phyloP scores from a whole-genome alignment of 2,888 invertebrate species.

The Trissolcus brochymenae region DNA sequence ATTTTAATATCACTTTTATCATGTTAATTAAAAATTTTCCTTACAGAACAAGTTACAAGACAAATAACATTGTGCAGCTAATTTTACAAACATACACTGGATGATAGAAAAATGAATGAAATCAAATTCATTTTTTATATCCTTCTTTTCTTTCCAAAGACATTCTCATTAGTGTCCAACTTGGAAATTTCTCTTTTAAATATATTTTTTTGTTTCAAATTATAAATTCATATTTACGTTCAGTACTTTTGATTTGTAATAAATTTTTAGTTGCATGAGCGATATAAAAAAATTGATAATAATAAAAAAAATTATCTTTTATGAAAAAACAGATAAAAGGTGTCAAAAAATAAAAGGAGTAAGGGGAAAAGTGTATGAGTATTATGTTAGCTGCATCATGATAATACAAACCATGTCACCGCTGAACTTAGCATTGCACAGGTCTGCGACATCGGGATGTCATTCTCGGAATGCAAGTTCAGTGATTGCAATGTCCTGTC shows the following conservation, averaged over 20 bases:
- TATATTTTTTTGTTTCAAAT: no score
- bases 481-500: slow-evolving; percentile 69
- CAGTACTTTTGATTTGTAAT: no score
- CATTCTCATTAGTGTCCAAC: no score
- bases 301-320: background rate
- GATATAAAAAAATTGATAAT: background rate
- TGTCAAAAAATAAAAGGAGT: slow-evolving; percentile 12
- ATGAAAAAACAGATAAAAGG: slow-evolving; percentile 15
- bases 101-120: slow-evolving; percentile 2
- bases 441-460: slow-evolving; percentile 64
- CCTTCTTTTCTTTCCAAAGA: no score
- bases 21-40: background rate
- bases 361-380: slow-evolving; percentile 61
- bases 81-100: slow-evolving; percentile 63
- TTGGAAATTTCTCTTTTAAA: no score
- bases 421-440: slow-evolving; percentile 74
- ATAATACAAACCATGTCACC: slow-evolving; percentile 75
- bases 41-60: slow-evolving; percentile 54
- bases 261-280: background rate
- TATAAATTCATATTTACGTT: no score
- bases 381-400: slow-evolving; percentile 71
- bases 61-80: slow-evolving; percentile 64
- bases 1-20: background rate
- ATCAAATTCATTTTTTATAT: no score
- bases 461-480: slow-evolving; percentile 73